These are phyloP conservation scores for Oligia latruncula DNA, from an alignment of 2,888 invertebrate genomes.

Conservation along the genomic window DNA sequence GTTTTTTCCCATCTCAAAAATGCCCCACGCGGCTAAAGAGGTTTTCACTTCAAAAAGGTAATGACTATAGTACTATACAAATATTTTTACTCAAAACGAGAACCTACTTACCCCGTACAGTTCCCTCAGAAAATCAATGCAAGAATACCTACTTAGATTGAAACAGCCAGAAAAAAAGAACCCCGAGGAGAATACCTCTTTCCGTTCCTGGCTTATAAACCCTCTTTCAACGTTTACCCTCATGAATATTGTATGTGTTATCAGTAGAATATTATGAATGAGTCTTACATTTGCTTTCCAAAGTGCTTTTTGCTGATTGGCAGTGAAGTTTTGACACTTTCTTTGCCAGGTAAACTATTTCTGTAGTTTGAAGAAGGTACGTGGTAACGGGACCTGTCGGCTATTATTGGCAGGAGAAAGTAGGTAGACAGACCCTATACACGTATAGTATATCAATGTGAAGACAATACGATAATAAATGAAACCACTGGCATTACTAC, in stretches of 20 bases:
- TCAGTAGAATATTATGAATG: slow-evolving; percentile 48
- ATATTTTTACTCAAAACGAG: neutral
- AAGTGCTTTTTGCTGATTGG: slow-evolving; percentile 38
- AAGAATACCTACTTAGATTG: slow-evolving; percentile 38
- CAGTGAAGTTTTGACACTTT: slow-evolving; percentile 29
- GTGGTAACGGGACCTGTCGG: slow-evolving; percentile 5
- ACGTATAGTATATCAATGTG: too few species aligned
- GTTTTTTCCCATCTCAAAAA: too few species aligned
- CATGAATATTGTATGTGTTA: slow-evolving; percentile 59
- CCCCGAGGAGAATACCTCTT: slow-evolving; percentile 17
- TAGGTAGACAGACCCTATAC: neutral
- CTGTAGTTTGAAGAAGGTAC: slow-evolving; percentile 6
- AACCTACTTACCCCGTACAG: neutral
- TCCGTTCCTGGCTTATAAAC: slow-evolving; percentile 36
- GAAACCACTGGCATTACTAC: neutral
- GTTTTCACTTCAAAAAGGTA: neutral
- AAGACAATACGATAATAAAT: neutral
- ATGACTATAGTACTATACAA: neutral
- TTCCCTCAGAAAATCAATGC: slow-evolving; percentile 32
- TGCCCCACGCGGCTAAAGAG: too few species aligned
- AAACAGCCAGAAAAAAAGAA: slow-evolving; percentile 23
- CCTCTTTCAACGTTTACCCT: slow-evolving; percentile 38
- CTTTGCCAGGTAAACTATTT: slow-evolving; percentile 8
- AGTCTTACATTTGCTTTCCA: slow-evolving; percentile 17
- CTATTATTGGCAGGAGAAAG: slow-evolving; percentile 9